Evolutionary conservation across 2,797 vertebrate species (phyloP).

Genomic region (Thalassophryne amazonica): DNA sequence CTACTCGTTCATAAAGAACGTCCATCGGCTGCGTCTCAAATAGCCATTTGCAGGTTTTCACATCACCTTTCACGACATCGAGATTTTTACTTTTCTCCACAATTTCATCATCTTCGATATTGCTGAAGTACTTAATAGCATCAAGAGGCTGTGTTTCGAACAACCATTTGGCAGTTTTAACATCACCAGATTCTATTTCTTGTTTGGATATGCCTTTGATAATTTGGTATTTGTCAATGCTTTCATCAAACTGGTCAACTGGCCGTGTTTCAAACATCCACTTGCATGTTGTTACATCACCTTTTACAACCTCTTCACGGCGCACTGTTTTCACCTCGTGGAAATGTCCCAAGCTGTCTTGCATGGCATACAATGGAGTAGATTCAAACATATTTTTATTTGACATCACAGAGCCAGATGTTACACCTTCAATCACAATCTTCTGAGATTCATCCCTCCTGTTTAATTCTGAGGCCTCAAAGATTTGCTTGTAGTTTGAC

Average conservation of each 20-base stretch:
- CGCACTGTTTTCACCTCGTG: conserved; percentile 90
- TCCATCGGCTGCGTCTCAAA: conserved; percentile 95
- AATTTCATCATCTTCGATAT: conserved; percentile 82
- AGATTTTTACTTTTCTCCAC: conserved; percentile 39
- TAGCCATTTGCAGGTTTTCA: conserved; percentile 90
- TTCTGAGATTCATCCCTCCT: conserved; percentile 78
- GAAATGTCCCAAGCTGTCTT: conserved; percentile 87
- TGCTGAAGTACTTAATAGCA: conserved; percentile 87
- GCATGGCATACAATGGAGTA: conserved; percentile 85
- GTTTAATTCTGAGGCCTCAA: conserved; percentile 84
- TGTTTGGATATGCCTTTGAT: conserved; percentile 92
- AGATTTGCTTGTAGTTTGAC: conserved; percentile 83
- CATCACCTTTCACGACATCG: conserved; percentile 86
- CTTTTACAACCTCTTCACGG: conserved; percentile 89
- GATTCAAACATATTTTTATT: conserved; percentile 91
- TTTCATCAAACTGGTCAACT: conserved; percentile 90
- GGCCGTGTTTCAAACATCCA: conserved; percentile 96
- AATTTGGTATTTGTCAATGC: conserved; percentile 84
- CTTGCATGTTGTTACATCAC: conserved; percentile 87
- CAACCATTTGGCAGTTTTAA: conserved; percentile 93
- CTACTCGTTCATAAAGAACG: conserved; percentile 82
- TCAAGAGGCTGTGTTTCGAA: conserved; percentile 96
- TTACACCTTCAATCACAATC: conserved; percentile 84
- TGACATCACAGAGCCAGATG: conserved; percentile 82
- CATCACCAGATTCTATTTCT: conserved; percentile 89